Percentiles rank a stretch among this genome's conserved stretches.
Evolutionary conservation across 2,113 vertebrate species (phyloP).

Genomic region (Notothenia rossii): DNA sequence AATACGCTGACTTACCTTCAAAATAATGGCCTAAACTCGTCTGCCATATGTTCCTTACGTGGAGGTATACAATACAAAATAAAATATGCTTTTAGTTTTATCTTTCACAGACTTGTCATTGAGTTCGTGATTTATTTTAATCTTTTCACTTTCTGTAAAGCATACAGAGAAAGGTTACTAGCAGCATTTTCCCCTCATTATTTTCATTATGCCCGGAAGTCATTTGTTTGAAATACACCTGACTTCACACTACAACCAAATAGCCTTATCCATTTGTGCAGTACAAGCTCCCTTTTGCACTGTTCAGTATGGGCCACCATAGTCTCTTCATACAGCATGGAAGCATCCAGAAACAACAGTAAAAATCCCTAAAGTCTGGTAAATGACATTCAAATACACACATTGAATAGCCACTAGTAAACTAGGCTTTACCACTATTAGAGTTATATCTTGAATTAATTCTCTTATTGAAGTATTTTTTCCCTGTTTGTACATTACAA

Average conservation of each 20-base stretch:
- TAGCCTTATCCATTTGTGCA: neutral
- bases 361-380: neutral
- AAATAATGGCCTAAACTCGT: slow-evolving; percentile 12
- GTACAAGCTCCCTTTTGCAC: too few species aligned
- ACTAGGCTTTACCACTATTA: neutral
- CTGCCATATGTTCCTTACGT: neutral
- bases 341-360: slow-evolving; percentile 4
- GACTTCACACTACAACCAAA: neutral
- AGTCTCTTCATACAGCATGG: slow-evolving; percentile 7
- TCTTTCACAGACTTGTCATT: too few species aligned
- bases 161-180: neutral
- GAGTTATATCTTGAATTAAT: neutral
- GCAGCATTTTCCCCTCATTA: neutral
- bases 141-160: neutral
- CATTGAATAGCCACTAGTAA: fast-evolving
- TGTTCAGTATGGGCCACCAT: neutral
- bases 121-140: neutral
- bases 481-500: slow-evolving; percentile 1
- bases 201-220: neutral
- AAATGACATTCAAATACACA: neutral
- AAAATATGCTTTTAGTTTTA: neutral
- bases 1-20: neutral
- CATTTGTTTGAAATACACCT: neutral
- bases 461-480: too few species aligned
- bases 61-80: too few species aligned